Evolutionary conservation across 37 sponge, comb jelly and placozoan genomes (phyloP), one percentile per base, ranked within the genome.

Genomic region (Geodia barretti): DNA sequence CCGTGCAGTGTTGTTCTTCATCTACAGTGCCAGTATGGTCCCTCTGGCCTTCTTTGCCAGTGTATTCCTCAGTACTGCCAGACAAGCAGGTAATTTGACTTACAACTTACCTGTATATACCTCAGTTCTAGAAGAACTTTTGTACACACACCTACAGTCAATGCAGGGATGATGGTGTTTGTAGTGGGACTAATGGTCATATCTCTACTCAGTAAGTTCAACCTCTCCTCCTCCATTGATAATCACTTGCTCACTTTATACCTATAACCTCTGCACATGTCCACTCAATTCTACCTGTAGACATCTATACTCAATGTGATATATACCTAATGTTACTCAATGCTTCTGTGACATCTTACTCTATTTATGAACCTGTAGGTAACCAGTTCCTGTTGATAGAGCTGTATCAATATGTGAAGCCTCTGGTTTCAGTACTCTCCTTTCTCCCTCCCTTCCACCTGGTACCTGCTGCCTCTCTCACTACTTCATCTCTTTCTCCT

Each of bases 21-120:
- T 73, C 36, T 93, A 93, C 80, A 93, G 93, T 62, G 31, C 36
- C 34, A 85, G 90, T 54, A 79, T 93, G 86, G 62, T 93, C 8
- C 89, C 93, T 25, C 76, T 93, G 26, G 93, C 90, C 63, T 88
- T 93, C 93, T 93, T 93, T 73, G 78, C 85, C 59, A 88, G 86
- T 78, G 93, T 88, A 64, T 88, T 93, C 76, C 85, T 93, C 68
- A 80, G 47, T 31, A 86, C 90, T 9, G 78, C 81, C 36, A 74
- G 83, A 59, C 74, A 77, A 42, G 93, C 93, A 76, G 92, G 92
- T 85, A 0, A 74, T 80, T 70, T 2, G 68, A 11, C 60, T 8
- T n/a, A 34, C 25, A 26, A 37, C 34, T 24, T 68, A 47, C 54
- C 7, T 47, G 54, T 7, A 14, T 14, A 7, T 47, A 17, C 54